Evolutionary conservation across 2,797 vertebrate species (phyloP).

Genomic region (Tachyglossus aculeatus): DNA sequence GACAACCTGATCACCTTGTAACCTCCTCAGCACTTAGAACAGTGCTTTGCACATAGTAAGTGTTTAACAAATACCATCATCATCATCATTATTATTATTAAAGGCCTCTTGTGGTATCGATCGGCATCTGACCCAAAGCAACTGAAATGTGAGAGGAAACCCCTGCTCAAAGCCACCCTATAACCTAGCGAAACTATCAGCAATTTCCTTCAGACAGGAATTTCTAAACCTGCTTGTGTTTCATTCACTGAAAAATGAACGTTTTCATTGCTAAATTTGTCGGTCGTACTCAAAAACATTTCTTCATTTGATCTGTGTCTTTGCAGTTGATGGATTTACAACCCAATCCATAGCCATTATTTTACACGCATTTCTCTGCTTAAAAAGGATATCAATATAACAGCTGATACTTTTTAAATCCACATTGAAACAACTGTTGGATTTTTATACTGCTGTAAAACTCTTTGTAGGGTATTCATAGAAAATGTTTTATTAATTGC

Average conservation of each 20-base stretch:
- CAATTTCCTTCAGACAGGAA: neutral
- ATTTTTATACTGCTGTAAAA: constrained; percentile 87
- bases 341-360: constrained; percentile 68
- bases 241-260: constrained; percentile 40
- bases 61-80: too few relatives aligned
- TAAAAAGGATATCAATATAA: constrained; percentile 77
- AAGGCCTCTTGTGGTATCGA: too few relatives aligned
- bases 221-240: neutral
- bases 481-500: constrained; percentile 99
- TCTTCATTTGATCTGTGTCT: constrained; percentile 51
- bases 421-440: constrained; percentile 86
- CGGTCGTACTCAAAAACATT: constrained; percentile 51
- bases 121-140: too few relatives aligned
- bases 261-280: constrained; percentile 44
- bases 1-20: too few relatives aligned
- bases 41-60: too few relatives aligned
- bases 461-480: constrained; percentile 95
- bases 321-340: constrained; percentile 75
- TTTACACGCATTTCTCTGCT: constrained; percentile 74
- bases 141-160: neutral
- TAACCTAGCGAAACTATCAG: neutral
- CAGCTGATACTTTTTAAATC: constrained; percentile 82
- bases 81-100: too few relatives aligned
- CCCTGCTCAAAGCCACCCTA: constrained; percentile 10
- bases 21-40: too few relatives aligned